Conservation (phyloP, 2,888 invertebrate genomes). For the Cepaea hortensis region DNA sequence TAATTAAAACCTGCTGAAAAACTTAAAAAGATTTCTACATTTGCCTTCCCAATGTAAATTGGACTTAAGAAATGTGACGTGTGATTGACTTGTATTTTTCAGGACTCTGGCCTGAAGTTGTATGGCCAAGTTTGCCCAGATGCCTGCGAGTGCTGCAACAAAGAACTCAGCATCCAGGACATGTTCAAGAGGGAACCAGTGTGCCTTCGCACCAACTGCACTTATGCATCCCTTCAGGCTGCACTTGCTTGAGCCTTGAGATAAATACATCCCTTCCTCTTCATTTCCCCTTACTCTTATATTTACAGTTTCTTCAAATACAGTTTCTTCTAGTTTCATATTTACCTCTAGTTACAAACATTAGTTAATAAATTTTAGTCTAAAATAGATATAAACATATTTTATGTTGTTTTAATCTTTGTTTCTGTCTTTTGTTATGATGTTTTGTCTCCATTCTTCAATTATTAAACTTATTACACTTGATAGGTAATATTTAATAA, state of each 20-base stretch:
- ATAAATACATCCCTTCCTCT: conserved; percentile 21
- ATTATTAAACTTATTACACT: too few relatives aligned
- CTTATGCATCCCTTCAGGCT: conserved; percentile 65
- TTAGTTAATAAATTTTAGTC: neutral
- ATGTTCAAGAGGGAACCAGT: conserved; percentile 63
- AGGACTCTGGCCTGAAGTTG: conserved; percentile 78
- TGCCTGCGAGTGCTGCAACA: conserved; percentile 65
- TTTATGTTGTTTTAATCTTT: too few relatives aligned
- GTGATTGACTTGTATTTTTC: neutral
- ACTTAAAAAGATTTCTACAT: too few relatives aligned
- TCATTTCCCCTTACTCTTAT: neutral
- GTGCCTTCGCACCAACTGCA: conserved; percentile 68
- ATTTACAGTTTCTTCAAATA: neutral
- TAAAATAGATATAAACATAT: neutral
- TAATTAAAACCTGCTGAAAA: too few relatives aligned
- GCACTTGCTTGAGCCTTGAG: conserved; percentile 44
- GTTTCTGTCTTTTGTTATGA: too few relatives aligned
- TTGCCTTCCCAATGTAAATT: too few relatives aligned
- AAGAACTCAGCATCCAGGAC: conserved; percentile 61
- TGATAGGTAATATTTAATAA: too few relatives aligned
- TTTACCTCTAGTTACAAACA: neutral
- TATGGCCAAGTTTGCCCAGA: conserved; percentile 62
- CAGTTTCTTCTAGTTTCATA: neutral
- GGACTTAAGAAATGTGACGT: too few relatives aligned
- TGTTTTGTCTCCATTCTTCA: too few relatives aligned